Evolutionary conservation across 2,888 invertebrate genomes (phyloP).

Genomic region (Drosophila mimetica): DNA sequence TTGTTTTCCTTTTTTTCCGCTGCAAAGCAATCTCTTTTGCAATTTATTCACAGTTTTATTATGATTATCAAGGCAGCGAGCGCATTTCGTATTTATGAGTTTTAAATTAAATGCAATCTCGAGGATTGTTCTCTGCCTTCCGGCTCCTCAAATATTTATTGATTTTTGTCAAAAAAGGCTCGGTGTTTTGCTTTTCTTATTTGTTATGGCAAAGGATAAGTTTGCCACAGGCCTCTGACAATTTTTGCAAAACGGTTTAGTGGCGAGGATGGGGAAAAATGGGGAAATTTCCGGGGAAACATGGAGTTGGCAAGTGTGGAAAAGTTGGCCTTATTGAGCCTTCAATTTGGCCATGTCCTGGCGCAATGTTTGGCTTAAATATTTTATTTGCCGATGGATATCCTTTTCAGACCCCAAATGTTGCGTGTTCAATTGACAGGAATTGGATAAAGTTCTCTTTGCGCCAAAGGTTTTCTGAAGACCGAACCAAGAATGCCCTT

Average conservation of each 20-base stretch:
- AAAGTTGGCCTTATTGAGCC: slow-evolving; percentile 60
- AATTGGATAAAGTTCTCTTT: slow-evolving; percentile 26
- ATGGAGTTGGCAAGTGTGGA: slow-evolving; percentile 15
- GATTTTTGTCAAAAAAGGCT: slow-evolving; percentile 55
- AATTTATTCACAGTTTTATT: slow-evolving; percentile 72
- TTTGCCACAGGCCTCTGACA: slow-evolving; percentile 52
- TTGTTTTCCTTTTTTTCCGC: slow-evolving; percentile 20
- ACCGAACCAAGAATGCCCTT: slow-evolving; percentile 11
- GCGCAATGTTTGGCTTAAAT: slow-evolving; percentile 65
- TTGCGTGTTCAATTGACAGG: slow-evolving; percentile 42
- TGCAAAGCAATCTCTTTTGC: slow-evolving; percentile 55
- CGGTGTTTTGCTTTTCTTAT: slow-evolving; percentile 4
- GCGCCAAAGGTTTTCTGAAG: not conserved
- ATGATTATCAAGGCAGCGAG: slow-evolving; percentile 61
- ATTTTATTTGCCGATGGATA: slow-evolving; percentile 57
- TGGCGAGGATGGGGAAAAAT: slow-evolving; percentile 28
- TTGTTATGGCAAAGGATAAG: slow-evolving; percentile 61
- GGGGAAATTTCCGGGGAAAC: not conserved
- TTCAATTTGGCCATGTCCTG: slow-evolving; percentile 51
- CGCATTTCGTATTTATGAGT: slow-evolving; percentile 79
- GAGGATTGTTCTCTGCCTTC: slow-evolving; percentile 43
- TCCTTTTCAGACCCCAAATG: slow-evolving; percentile 24
- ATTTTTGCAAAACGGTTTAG: slow-evolving; percentile 73
- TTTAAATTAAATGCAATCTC: slow-evolving; percentile 78
- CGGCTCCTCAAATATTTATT: slow-evolving; percentile 76